Evolutionary conservation across 2,888 invertebrate genomes (phyloP).

Genomic region (Acronicta aceris): DNA sequence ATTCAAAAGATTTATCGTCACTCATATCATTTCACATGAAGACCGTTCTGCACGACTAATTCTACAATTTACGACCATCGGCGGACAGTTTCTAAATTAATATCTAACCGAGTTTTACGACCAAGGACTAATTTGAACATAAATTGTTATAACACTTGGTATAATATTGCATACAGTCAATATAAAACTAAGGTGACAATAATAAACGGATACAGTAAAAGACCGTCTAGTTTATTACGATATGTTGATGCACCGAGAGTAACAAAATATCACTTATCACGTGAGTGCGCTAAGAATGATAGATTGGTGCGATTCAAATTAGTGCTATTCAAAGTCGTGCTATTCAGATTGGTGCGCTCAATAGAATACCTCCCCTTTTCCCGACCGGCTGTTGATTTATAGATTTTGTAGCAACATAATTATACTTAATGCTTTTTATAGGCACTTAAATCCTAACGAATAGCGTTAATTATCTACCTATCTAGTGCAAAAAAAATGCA

Average conservation of each 20-base stretch:
- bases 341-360: no score
- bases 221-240: no score
- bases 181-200: constrained; percentile 26
- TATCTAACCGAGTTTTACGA: constrained; percentile 57
- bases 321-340: no score
- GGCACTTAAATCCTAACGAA: constrained; percentile 8
- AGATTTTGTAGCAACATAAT: neutral
- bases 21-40: constrained; percentile 6
- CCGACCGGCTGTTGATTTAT: neutral
- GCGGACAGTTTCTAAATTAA: constrained; percentile 56
- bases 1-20: constrained; percentile 25
- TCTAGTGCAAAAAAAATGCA: constrained; percentile 12
- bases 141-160: constrained; percentile 28
- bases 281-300: no score
- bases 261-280: no score
- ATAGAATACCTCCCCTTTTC: neutral
- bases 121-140: constrained; percentile 47
- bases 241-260: no score
- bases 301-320: no score
- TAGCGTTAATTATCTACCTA: constrained; percentile 8
- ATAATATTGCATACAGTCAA: constrained; percentile 14
- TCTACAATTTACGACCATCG: constrained; percentile 52
- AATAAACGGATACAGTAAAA: neutral
- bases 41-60: constrained; percentile 38
- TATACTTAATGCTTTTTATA: constrained; percentile 1